Conservation (phyloP, 2,113 vertebrate genomes). For the Pollachius pollachius region DNA sequence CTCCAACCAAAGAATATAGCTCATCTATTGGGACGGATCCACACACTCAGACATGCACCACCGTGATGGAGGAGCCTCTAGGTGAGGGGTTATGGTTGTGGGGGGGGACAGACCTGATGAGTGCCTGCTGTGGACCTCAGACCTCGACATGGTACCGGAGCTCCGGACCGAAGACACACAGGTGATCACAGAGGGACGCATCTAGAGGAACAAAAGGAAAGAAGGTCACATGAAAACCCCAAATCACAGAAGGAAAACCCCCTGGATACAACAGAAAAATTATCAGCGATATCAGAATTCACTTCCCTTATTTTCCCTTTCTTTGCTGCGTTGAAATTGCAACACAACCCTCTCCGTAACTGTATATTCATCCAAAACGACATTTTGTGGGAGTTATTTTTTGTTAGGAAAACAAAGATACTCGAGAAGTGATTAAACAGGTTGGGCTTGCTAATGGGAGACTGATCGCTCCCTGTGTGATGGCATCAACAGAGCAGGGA, state of each 20-base stretch:
- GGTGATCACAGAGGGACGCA: constrained; percentile 79
- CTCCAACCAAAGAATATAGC: no score
- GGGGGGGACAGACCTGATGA: constrained; percentile 63
- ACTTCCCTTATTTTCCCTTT: background rate
- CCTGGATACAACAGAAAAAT: background rate
- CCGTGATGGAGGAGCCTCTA: constrained; percentile 19
- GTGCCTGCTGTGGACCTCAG: constrained; percentile 47
- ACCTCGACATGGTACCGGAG: constrained; percentile 34
- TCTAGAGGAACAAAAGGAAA: constrained; percentile 42
- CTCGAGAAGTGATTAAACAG: constrained; percentile 44
- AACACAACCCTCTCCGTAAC: background rate
- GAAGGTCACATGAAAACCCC: background rate
- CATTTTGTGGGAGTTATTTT: background rate
- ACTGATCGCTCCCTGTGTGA: constrained; percentile 30
- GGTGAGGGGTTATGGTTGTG: constrained; percentile 14
- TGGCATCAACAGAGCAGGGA: constrained; percentile 61
- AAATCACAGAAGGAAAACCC: background rate
- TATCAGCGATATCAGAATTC: background rate
- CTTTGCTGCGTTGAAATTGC: background rate
- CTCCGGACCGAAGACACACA: constrained; percentile 67
- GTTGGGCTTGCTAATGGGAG: constrained; percentile 44
- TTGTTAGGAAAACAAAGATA: constrained; percentile 2
- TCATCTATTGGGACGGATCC: constrained; percentile 4
- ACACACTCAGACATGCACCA: no score
- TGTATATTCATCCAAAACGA: background rate